Percentiles rank a stretch among this genome's conserved stretches.
Conservation (phyloP, 2,888 invertebrate genomes). For the Drosophila koepferae region DNA sequence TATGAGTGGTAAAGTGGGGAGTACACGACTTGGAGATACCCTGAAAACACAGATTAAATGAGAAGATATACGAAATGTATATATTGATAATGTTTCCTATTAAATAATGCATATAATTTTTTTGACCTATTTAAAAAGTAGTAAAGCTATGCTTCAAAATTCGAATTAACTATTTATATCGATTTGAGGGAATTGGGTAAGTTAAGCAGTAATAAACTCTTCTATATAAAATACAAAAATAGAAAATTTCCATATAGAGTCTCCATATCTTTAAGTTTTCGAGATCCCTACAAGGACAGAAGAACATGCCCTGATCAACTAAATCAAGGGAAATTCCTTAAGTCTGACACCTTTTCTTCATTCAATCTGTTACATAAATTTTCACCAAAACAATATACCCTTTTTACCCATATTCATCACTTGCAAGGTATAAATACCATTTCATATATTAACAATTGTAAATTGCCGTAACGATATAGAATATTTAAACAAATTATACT, state of each 20-base stretch:
- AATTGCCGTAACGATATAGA: slow-evolving; percentile 47
- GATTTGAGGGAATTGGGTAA: no score
- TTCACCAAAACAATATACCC: background rate
- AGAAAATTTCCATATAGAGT: background rate
- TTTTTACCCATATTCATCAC: no score
- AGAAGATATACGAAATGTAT: no score
- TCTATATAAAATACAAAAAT: no score
- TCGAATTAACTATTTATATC: no score
- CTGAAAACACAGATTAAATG: background rate
- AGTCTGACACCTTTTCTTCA: background rate
- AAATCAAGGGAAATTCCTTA: background rate
- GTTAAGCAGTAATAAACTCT: no score
- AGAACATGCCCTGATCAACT: background rate
- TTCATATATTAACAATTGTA: slow-evolving; percentile 38
- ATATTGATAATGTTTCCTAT: no score
- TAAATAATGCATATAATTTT: no score
- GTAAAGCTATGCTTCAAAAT: no score
- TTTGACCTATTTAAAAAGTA: no score
- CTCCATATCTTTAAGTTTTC: background rate
- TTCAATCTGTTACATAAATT: background rate
- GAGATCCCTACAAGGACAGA: background rate
- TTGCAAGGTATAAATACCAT: background rate
- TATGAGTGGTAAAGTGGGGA: background rate
- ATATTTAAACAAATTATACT: slow-evolving; percentile 58
- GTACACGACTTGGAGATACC: background rate